Evolutionary conservation across 1,140 invertebrate species (phyloP).

Genomic region (Druon quercuslanigerum): DNA sequence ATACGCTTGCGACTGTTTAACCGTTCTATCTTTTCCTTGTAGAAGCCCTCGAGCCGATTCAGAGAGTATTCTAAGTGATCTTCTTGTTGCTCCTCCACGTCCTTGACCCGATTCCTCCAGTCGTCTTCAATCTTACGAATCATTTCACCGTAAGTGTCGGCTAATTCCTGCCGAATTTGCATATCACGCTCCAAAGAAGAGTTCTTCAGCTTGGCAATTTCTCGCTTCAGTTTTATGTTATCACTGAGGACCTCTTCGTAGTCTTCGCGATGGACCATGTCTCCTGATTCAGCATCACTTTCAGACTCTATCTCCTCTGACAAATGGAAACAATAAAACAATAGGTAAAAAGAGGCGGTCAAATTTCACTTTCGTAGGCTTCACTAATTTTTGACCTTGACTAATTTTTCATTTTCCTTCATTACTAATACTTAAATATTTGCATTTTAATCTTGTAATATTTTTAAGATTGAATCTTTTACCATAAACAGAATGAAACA

Average conservation of each 20-base stretch:
- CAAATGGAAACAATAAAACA: constrained; percentile 13
- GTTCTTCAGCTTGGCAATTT: constrained; percentile 59
- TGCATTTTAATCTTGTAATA: no score
- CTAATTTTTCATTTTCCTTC: no score
- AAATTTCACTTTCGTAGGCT: no score
- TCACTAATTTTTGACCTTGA: no score
- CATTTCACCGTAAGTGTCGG: constrained; percentile 60
- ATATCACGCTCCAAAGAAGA: constrained; percentile 61
- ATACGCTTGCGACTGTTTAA: constrained; percentile 50
- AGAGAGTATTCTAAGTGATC: constrained; percentile 63
- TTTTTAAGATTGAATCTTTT: no score
- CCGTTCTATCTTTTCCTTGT: constrained; percentile 61
- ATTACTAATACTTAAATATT: no score
- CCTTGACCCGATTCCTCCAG: constrained; percentile 62
- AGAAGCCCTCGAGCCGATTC: constrained; percentile 61
- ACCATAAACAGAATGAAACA: no score
- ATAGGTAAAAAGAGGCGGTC: background rate
- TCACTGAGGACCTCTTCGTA: constrained; percentile 62
- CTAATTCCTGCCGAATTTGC: constrained; percentile 67
- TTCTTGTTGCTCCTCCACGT: constrained; percentile 65
- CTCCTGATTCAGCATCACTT: constrained; percentile 40
- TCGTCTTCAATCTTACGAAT: constrained; percentile 61
- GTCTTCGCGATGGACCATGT: constrained; percentile 52
- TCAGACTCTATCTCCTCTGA: constrained; percentile 28
- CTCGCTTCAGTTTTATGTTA: constrained; percentile 64